Evolutionary conservation across 2,797 vertebrate genomes (phyloP), one percentile per base, ranked within the genome.

Genomic region (Artibeus lituratus): DNA sequence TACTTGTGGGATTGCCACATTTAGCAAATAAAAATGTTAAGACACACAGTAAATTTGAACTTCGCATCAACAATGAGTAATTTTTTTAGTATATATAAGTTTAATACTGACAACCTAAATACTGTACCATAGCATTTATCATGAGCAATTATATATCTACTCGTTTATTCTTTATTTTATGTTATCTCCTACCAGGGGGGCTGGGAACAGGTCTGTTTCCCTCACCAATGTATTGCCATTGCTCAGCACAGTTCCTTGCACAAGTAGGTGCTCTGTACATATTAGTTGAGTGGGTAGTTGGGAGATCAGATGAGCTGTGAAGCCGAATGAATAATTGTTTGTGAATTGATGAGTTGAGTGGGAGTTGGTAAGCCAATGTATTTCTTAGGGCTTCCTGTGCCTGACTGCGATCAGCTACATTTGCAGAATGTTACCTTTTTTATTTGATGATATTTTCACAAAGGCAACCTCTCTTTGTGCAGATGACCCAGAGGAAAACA

Each of bases 401-500:
- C 53, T 59, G 55, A 88, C 5, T 42, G 1, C 2, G 57, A 26
- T 73, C 19, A 69, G 39, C 88, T 83, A 87, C 7, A 77, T 42
- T 83, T 81, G 29, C 69, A 51, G 59, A 89, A 62, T 32, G 44
- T 51, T 55, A 19, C 7, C 42, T 65, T 83, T 51, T 19, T 62
- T 26, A 10, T 72, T 93, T 65, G 22, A 69, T 70, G 59, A 69
- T 49, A 35, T 89, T 4, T 55, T 22, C 29, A 51, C 21, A 90
- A 87, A 88, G 3, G 7, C 69, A 7, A 59, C 76, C 47, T 93
- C 62, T 86, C 26, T 53, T 19, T 19, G 5, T 77, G 29, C 19
- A 93, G 49, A 55, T 88, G 69, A 73, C 49, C n/a, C 69, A 85
- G 72, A 77, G n/a, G 29, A 82, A 96, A 78, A 73, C 26, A 85